A percentile compares a stretch with the other conserved stretches of the same genome.
phyloP scores from a whole-genome alignment of 2,113 vertebrate species.

The Casuarius casuarius region DNA sequence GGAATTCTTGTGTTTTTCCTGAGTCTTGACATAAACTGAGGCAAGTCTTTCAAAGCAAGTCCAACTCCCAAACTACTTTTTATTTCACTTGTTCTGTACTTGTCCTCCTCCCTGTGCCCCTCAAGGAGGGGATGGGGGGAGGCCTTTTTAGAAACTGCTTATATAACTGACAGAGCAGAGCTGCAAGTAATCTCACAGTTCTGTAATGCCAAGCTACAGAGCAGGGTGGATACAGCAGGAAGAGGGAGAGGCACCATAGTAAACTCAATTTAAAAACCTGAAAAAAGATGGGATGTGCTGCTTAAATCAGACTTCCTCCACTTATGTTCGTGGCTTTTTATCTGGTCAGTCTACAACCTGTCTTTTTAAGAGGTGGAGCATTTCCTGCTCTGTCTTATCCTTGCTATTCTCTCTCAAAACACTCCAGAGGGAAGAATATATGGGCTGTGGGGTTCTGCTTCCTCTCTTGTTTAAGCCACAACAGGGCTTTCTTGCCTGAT shows the following conservation, averaged over 20 bases:
- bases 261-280: background rate
- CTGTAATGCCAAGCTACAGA: background rate
- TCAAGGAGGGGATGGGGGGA: background rate
- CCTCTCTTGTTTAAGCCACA: background rate
- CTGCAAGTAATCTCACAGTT: background rate
- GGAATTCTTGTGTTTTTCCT: background rate
- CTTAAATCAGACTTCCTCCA: background rate
- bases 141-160: background rate
- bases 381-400: background rate
- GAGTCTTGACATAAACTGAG: background rate
- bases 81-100: background rate
- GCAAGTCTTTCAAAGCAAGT: background rate
- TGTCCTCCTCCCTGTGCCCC: accelerated
- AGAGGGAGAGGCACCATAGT: background rate
- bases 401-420: background rate
- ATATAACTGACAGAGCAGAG: background rate
- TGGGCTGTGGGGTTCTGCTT: background rate
- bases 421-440: background rate
- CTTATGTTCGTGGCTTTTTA: background rate
- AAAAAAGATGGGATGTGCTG: background rate
- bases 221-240: background rate
- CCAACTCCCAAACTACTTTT: background rate
- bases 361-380: background rate
- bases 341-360: background rate
- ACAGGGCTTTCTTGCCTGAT: background rate